Percentiles rank a stretch among this genome's conserved stretches.
Conservation (phyloP, 2,797 vertebrate genomes). For the Enteromius argenteus region DNA sequence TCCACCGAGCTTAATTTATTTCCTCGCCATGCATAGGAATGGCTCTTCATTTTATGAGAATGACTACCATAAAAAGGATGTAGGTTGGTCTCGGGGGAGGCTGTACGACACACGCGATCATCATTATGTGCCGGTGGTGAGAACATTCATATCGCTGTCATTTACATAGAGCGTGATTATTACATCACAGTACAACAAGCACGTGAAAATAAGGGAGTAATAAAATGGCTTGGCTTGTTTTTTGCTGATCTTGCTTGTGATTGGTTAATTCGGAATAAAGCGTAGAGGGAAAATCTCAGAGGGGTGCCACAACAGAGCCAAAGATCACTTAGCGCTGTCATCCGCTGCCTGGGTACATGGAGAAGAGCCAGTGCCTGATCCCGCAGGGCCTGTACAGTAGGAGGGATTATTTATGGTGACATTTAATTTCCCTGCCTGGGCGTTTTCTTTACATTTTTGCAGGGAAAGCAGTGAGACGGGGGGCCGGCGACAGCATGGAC, state of each 20-base stretch:
- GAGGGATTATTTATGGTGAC: constrained; percentile 58
- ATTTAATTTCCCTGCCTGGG: constrained; percentile 56
- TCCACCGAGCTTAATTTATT: constrained; percentile 68
- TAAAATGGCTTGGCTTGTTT: constrained; percentile 42
- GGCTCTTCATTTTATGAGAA: constrained; percentile 62
- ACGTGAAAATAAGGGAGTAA: constrained; percentile 52
- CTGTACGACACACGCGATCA: constrained; percentile 59
- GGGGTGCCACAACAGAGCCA: constrained; percentile 26
- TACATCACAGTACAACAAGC: constrained; percentile 46
- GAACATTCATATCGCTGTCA: constrained; percentile 71
- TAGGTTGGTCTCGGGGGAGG: constrained; percentile 57
- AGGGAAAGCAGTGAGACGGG: constrained; percentile 40
- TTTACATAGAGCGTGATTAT: constrained; percentile 68
- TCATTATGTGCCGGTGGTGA: constrained; percentile 54
- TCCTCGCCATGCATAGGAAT: constrained; percentile 70
- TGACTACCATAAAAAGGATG: constrained; percentile 62
- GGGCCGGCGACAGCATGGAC: constrained; percentile 35
- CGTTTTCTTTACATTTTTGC: constrained; percentile 58
- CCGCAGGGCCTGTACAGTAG: constrained; percentile 43
- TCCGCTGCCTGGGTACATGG: neutral
- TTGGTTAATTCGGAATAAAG: constrained; percentile 18
- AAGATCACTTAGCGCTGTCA: constrained; percentile 34
- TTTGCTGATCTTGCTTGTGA: constrained; percentile 14
- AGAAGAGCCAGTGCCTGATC: constrained; percentile 36
- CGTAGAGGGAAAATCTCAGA: constrained; percentile 25